Percentiles rank a stretch among this genome's conserved stretches.
Conservation (phyloP, 2,113 vertebrate genomes). For the Neofelis nebulosa region DNA sequence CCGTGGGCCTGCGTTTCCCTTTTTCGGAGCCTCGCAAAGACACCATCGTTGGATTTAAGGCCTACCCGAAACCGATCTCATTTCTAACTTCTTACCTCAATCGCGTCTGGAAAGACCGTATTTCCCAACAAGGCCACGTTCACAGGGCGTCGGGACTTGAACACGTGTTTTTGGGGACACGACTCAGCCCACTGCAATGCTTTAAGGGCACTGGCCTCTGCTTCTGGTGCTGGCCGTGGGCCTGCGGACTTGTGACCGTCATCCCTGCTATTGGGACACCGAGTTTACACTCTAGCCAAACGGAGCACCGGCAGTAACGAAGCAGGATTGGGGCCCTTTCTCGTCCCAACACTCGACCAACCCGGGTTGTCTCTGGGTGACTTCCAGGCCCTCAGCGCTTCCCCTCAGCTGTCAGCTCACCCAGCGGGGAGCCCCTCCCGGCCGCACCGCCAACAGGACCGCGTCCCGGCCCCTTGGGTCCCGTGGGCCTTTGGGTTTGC, state of each 20-base stretch:
- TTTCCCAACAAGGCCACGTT: neutral
- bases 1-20: neutral
- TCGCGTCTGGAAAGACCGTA: no score
- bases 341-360: neutral
- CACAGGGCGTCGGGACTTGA: neutral
- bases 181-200: neutral
- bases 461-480: rapidly evolving
- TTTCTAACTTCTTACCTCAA: neutral
- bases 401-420: neutral
- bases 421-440: neutral
- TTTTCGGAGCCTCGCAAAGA: neutral
- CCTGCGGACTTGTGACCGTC: neutral
- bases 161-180: neutral
- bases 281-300: neutral
- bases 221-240: neutral
- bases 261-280: neutral
- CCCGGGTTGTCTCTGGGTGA: neutral
- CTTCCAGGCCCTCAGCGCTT: neutral
- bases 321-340: neutral
- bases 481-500: neutral
- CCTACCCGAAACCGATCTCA: neutral
- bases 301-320: neutral
- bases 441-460: rapidly evolving
- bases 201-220: neutral
- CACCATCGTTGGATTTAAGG: neutral